These are phyloP conservation scores for Chelonia mydas DNA, from an alignment of 2,797 vertebrate species.

Conservation along the genomic window DNA sequence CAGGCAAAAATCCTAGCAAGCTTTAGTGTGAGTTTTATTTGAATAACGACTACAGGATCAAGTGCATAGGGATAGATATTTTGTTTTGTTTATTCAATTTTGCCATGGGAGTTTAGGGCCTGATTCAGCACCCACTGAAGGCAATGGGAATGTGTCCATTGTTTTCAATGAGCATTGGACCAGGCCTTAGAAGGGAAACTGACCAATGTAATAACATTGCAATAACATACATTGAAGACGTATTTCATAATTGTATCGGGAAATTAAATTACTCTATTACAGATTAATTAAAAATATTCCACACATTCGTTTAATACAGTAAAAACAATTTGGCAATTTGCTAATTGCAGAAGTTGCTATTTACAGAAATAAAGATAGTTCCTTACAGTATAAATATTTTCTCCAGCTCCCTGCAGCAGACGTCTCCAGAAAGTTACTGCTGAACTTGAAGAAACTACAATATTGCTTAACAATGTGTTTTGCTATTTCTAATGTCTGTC, in stretches of 20 bases:
- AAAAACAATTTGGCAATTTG: background rate
- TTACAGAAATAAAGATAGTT: slow-evolving; percentile 47
- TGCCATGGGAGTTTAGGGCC: background rate
- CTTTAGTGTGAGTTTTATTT: background rate
- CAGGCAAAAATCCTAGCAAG: background rate
- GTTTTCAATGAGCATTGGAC: background rate
- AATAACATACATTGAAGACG: background rate
- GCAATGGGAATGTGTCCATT: rapidly evolving
- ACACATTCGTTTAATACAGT: slow-evolving; percentile 41
- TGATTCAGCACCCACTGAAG: background rate
- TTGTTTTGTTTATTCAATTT: background rate
- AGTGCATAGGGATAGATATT: background rate
- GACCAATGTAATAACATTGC: background rate
- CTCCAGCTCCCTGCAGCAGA: background rate
- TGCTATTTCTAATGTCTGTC: background rate
- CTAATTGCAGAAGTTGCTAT: slow-evolving; percentile 47
- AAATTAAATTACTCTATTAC: slow-evolving; percentile 21
- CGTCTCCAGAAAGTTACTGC: background rate
- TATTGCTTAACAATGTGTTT: background rate
- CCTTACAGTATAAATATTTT: background rate
- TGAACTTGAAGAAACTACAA: background rate
- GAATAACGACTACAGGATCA: background rate
- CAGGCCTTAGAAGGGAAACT: background rate
- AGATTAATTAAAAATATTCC: slow-evolving; percentile 34
- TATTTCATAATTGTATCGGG: slow-evolving; percentile 18